These are phyloP conservation scores for Choloepus didactylus DNA, from an alignment of 2,797 vertebrate genomes.

Conservation along the genomic window DNA sequence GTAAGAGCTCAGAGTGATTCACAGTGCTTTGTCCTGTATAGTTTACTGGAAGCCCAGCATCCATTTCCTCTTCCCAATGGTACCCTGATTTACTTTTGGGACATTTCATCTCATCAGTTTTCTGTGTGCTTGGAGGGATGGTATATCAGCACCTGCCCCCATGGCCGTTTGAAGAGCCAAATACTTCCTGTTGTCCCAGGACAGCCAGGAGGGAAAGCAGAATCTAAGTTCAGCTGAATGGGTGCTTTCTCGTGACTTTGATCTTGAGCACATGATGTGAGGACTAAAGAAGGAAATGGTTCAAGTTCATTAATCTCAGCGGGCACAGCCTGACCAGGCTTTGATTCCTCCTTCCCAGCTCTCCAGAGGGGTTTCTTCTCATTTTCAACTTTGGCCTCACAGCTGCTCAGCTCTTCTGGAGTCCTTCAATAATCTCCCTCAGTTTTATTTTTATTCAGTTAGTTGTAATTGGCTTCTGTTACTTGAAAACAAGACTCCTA, in stretches of 20 bases:
- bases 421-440: neutral
- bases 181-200: neutral
- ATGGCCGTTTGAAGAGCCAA: neutral
- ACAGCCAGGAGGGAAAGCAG: neutral
- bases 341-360: neutral
- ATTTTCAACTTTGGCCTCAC: neutral
- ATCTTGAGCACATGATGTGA: slow-evolving; percentile 34
- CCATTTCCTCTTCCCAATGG: neutral
- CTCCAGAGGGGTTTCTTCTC: neutral
- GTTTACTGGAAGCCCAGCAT: neutral
- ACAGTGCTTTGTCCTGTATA: neutral
- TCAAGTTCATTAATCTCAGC: slow-evolving; percentile 42
- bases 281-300: neutral
- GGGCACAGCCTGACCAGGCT: neutral
- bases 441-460: slow-evolving; percentile 45
- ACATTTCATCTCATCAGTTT: neutral
- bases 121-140: neutral
- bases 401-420: slow-evolving; percentile 11
- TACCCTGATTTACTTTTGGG: neutral
- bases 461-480: slow-evolving; percentile 31
- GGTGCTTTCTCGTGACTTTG: slow-evolving; percentile 33
- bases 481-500: slow-evolving; percentile 44
- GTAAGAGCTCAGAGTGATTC: neutral
- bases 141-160: neutral
- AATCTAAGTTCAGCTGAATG: neutral